Base-by-base conservation (phyloP, 2,888 invertebrate genomes). In the Hydrotaea diabolus region DNA sequence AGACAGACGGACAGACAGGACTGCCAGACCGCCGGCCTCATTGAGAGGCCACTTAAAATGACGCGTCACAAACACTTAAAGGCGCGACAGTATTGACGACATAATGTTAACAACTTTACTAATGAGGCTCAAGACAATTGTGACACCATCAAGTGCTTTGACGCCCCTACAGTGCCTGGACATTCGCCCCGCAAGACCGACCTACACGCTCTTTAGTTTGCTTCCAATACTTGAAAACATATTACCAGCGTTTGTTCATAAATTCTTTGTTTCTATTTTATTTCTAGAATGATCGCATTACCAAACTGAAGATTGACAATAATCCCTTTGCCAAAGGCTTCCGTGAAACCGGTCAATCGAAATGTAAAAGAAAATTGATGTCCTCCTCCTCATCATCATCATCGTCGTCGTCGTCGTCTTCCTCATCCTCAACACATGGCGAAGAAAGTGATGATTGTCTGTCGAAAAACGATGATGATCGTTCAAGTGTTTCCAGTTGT, bases 301-400 rank as follows among this genome's bases (percentile, higher is more conserved):
- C 97, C 11, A 96, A 97, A 89, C 91, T 98, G 89, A 98, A 98
- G 92, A 98, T 98, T 88, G 96, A 98, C 92, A 95, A 97, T 93
- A 98, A 98, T 90, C 98, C 98, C 0, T 98, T 98, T 92, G 98
- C 98, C 1, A 98, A 98, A 93, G 98, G 98, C 0, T 98, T 98
- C 92, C 95, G 98, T 55, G 96, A 97, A 86, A 95, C 96, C 77
- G 98, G 98, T 0, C 95, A 96, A 89, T 95, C 95, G 0, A 94
- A 95, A 78, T 95, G 95, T 91, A 96, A 96, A 89, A 93, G 96
- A 88, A 96, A 96, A 93, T 93, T 92, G 89, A 91, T 91, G 88
- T 90, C 92, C 88, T 31, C 31, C 31, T 31, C 31, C n/a, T n/a
- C n/a, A n/a, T n/a, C n/a, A n/a, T 91, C 89, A 86, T 75, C 77